phyloP scores from a whole-genome alignment of 2,888 invertebrate genomes.

The Mechanitis mazaeus region DNA sequence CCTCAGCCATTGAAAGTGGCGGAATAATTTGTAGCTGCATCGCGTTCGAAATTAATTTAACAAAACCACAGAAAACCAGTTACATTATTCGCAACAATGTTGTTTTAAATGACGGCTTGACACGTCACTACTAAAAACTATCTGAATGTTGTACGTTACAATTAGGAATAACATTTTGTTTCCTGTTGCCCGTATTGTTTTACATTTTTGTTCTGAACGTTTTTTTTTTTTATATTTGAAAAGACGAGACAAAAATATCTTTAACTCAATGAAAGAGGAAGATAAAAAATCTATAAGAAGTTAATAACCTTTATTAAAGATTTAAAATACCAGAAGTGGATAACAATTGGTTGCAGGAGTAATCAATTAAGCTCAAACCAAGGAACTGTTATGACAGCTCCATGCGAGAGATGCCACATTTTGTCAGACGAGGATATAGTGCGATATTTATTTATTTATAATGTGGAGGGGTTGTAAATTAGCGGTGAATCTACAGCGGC shows the following conservation, averaged over 20 bases:
- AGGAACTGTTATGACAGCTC: constrained; percentile 70
- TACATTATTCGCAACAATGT: constrained; percentile 18
- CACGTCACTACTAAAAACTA: neutral
- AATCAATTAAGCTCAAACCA: constrained; percentile 52
- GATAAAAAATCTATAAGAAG: too few species aligned
- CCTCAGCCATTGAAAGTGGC: constrained; percentile 49
- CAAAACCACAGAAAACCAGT: constrained; percentile 16
- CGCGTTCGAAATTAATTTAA: constrained; percentile 24
- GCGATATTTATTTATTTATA: constrained; percentile 73
- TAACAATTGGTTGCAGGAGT: constrained; percentile 15
- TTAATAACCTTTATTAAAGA: too few species aligned
- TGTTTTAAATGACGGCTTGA: constrained; percentile 12
- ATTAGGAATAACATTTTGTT: constrained; percentile 18
- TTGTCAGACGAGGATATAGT: constrained; percentile 61
- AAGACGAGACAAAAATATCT: neutral
- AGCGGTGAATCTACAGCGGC: constrained; percentile 70
- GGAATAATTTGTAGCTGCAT: constrained; percentile 52
- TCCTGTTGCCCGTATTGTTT: constrained; percentile 26
- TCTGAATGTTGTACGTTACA: constrained; percentile 3
- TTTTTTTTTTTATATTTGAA: too few species aligned
- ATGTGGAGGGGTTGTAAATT: constrained; percentile 74
- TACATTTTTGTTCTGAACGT: constrained; percentile 10
- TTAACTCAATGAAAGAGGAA: too few species aligned
- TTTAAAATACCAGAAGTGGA: neutral
- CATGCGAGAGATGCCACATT: constrained; percentile 63